These are phyloP conservation scores for Aradophagus sp. DNA, from an alignment of 1,140 invertebrate species.

Conservation along the genomic window DNA sequence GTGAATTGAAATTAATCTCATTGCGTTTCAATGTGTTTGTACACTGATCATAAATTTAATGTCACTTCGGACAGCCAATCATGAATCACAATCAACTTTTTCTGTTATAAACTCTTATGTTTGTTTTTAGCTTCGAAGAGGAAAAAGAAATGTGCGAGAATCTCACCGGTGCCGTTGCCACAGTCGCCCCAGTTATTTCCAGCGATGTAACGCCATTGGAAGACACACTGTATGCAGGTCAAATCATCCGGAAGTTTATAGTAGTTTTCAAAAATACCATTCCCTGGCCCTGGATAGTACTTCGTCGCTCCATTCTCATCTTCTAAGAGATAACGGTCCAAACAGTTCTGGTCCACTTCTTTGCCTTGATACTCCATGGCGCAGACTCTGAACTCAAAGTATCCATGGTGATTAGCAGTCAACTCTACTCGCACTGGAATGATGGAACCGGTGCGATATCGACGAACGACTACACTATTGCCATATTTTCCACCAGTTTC, in stretches of 20 bases:
- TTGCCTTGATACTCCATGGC: conserved; percentile 77
- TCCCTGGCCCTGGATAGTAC: conserved; percentile 86
- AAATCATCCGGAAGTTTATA: conserved; percentile 81
- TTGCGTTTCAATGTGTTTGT: too few species aligned
- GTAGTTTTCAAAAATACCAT: conserved; percentile 84
- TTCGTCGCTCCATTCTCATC: conserved; percentile 75
- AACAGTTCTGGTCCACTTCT: conserved; percentile 82
- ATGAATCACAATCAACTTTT: too few species aligned
- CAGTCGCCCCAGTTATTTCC: conserved; percentile 88
- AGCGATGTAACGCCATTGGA: conserved; percentile 88
- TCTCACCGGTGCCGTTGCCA: conserved; percentile 77
- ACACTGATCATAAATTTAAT: too few species aligned
- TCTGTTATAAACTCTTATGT: too few species aligned
- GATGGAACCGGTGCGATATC: conserved; percentile 80
- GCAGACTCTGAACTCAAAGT: conserved; percentile 91
- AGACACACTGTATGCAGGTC: conserved; percentile 84
- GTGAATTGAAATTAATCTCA: conserved; percentile 31
- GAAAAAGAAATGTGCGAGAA: background rate
- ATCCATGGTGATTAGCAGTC: conserved; percentile 87
- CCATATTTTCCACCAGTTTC: conserved; percentile 90
- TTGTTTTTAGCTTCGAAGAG: too few species aligned
- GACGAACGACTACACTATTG: conserved; percentile 85
- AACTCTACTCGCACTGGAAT: conserved; percentile 85
- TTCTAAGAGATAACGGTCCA: conserved; percentile 82
- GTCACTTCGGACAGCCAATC: too few species aligned